Conservation (phyloP, 2,888 invertebrate genomes). For the Synanthedon myopaeformis region DNA sequence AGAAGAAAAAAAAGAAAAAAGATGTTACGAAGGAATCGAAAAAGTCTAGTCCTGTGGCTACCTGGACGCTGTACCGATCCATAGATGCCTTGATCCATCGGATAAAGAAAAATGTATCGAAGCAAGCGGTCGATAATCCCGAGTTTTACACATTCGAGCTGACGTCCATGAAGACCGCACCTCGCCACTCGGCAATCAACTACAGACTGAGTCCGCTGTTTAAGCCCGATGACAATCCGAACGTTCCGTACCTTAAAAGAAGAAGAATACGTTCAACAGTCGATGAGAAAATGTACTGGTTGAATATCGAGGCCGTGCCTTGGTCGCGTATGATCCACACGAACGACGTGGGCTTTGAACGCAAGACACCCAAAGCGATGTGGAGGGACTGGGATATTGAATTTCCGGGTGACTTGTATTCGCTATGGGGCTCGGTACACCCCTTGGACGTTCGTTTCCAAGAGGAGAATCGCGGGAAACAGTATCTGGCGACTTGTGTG, state of each 20-base stretch:
- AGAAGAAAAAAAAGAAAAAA: slow-evolving; percentile 5
- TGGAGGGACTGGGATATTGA: slow-evolving; percentile 80
- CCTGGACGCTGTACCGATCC: slow-evolving; percentile 60
- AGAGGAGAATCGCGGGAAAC: slow-evolving; percentile 69
- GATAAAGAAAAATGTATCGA: slow-evolving; percentile 28
- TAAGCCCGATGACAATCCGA: slow-evolving; percentile 47
- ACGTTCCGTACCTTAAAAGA: slow-evolving; percentile 41
- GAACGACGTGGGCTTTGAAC: slow-evolving; percentile 45
- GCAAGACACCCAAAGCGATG: slow-evolving; percentile 39
- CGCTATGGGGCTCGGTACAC: slow-evolving; percentile 76
- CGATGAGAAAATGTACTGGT: slow-evolving; percentile 65
- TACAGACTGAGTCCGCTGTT: slow-evolving; percentile 57
- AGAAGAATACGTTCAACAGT: slow-evolving; percentile 34
- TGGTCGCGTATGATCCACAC: slow-evolving; percentile 48
- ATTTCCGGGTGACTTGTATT: slow-evolving; percentile 75
- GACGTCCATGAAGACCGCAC: slow-evolving; percentile 66
- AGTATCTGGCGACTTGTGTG: slow-evolving; percentile 72
- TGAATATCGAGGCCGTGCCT: slow-evolving; percentile 46
- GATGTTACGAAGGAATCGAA: slow-evolving; percentile 9
- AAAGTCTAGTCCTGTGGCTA: slow-evolving; percentile 29
- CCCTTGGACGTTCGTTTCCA: slow-evolving; percentile 71
- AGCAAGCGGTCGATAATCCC: slow-evolving; percentile 26
- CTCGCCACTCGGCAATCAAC: slow-evolving; percentile 49
- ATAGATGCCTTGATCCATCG: slow-evolving; percentile 36
- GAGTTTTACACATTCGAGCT: slow-evolving; percentile 71